These are phyloP conservation scores for Cactoblastis cactorum DNA, from an alignment of 2,888 invertebrate species.

Conservation along the genomic window DNA sequence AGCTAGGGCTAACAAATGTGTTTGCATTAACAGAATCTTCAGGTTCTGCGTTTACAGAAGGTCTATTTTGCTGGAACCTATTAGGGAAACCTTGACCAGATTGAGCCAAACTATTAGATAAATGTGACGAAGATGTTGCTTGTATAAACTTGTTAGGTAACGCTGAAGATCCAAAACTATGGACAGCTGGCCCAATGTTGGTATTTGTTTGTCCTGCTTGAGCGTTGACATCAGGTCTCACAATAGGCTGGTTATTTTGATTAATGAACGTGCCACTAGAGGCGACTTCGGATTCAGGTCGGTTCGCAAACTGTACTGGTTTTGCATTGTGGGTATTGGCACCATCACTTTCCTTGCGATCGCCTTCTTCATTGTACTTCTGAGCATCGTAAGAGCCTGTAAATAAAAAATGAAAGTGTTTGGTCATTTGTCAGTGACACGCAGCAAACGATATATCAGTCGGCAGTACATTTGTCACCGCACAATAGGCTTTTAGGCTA, in stretches of 20 bases:
- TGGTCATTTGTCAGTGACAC: conserved; percentile 59
- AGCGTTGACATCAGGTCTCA: conserved; percentile 24
- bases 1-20: conserved; percentile 5
- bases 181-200: conserved; percentile 10
- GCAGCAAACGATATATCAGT: conserved; percentile 42
- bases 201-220: conserved; percentile 11
- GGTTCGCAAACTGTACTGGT: conserved; percentile 44
- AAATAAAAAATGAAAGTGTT: conserved; percentile 74
- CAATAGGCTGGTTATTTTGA: conserved; percentile 43
- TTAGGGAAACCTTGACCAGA: conserved; percentile 4
- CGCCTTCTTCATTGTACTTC: conserved; percentile 62
- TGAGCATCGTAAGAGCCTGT: conserved; percentile 70
- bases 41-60: not conserved
- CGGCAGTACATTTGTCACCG: conserved; percentile 56
- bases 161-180: conserved; percentile 11
- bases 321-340: conserved; percentile 43
- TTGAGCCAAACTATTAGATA: conserved; percentile 10
- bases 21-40: conserved; percentile 8
- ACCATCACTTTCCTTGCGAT: conserved; percentile 51
- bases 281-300: conserved; percentile 39
- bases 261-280: conserved; percentile 45
- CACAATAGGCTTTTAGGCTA: conserved; percentile 45
- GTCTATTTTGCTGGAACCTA: conserved; percentile 16
- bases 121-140: conserved; percentile 1
- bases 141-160: conserved; percentile 4